These are phyloP conservation scores for Alexandromys fortis DNA, from an alignment of 2,113 vertebrate species.

Conservation along the genomic window DNA sequence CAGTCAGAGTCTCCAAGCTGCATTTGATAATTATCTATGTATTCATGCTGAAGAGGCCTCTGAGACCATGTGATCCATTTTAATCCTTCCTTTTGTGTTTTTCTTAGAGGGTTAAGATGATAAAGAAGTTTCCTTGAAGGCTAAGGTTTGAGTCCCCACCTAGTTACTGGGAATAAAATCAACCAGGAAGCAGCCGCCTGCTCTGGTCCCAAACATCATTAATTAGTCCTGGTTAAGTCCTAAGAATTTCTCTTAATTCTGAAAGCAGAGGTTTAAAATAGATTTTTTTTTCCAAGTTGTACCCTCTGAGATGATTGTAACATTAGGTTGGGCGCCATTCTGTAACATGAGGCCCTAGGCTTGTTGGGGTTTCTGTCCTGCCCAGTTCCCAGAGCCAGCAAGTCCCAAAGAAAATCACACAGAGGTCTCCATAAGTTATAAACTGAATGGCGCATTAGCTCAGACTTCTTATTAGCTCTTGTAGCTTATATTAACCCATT, in stretches of 20 bases:
- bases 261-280: constrained; percentile 15
- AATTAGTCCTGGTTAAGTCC: constrained; percentile 47
- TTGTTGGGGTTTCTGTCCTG: too few relatives aligned
- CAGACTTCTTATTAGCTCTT: too few relatives aligned
- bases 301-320: not conserved
- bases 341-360: too few relatives aligned
- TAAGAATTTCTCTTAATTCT: not conserved
- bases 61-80: not conserved
- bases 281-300: not conserved
- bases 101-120: not conserved
- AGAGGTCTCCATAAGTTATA: too few relatives aligned
- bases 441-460: too few relatives aligned
- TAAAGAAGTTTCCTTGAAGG: not conserved
- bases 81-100: not conserved
- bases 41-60: not conserved
- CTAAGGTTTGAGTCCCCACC: not conserved
- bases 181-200: not conserved
- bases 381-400: too few relatives aligned
- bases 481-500: too few relatives aligned
- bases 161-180: not conserved
- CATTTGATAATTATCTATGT: not conserved
- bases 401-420: too few relatives aligned
- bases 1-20: not conserved
- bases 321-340: too few relatives aligned
- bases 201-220: not conserved